These are phyloP conservation scores for Drosophila nannoptera DNA, from an alignment of 1,140 invertebrate species.

Conservation along the genomic window DNA sequence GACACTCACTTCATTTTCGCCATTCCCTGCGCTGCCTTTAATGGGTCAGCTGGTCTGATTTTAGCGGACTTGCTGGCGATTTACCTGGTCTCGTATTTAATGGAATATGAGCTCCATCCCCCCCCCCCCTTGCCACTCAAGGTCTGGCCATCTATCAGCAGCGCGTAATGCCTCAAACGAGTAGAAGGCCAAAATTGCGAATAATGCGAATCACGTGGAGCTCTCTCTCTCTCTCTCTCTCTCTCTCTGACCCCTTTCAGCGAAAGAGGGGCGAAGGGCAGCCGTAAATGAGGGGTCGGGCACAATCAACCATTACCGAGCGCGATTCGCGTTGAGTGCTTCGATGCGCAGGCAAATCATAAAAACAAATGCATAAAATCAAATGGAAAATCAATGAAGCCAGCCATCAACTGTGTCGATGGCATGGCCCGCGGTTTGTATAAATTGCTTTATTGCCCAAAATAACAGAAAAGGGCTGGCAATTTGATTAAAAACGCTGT, in stretches of 20 bases:
- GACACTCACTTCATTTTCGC: too few species aligned
- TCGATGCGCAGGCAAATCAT: conserved; percentile 77
- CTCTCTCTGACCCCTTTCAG: conserved; percentile 31
- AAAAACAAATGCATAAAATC: conserved; percentile 77
- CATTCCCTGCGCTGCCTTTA: too few species aligned
- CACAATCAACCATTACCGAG: conserved; percentile 72
- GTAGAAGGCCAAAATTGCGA: conserved; percentile 72
- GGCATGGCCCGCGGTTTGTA: conserved; percentile 43
- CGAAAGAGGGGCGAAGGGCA: conserved; percentile 20
- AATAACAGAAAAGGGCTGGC: conserved; percentile 48
- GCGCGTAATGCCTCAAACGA: conserved; percentile 49
- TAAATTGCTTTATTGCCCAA: conserved; percentile 57
- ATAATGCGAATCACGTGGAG: conserved; percentile 76
- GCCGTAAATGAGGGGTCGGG: conserved; percentile 36
- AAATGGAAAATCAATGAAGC: conserved; percentile 75
- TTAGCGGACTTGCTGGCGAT: too few species aligned
- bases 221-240: too few species aligned
- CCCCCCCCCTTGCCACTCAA: background rate
- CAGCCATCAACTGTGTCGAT: conserved; percentile 67
- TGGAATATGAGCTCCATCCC: background rate
- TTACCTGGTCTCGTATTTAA: background rate
- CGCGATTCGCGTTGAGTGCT: conserved; percentile 72
- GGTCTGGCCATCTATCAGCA: conserved; percentile 40
- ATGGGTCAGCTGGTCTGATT: too few species aligned
- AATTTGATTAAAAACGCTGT: conserved; percentile 10